Percentiles rank a stretch among this genome's conserved stretches.
phyloP scores from a whole-genome alignment of 1,140 invertebrate genomes.

The Drosophila repletoides region DNA sequence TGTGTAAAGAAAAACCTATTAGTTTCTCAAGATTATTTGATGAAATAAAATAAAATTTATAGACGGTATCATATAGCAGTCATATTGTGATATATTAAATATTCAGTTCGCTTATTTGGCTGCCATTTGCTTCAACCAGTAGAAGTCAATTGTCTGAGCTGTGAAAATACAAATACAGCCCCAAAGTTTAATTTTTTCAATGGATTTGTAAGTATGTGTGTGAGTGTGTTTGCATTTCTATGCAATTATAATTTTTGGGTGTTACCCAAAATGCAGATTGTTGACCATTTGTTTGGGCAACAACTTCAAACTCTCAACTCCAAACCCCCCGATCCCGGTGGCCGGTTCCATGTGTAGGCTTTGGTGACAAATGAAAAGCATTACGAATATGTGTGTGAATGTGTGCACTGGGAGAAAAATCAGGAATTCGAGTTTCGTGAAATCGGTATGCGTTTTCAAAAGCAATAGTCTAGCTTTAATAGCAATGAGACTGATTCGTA shows the following conservation, averaged over 20 bases:
- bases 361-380: conserved; percentile 60
- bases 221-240: conserved; percentile 30
- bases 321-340: neutral
- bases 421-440: no score
- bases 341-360: conserved; percentile 33
- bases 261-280: conserved; percentile 55
- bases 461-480: no score
- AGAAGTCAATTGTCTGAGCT: conserved; percentile 17
- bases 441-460: no score
- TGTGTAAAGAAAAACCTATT: no score
- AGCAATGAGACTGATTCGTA: no score
- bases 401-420: no score
- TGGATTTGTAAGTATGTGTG: neutral
- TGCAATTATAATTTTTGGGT: conserved; percentile 58
- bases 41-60: no score
- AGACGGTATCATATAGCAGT: no score
- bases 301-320: conserved; percentile 13
- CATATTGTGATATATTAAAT: no score
- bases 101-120: no score
- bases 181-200: conserved; percentile 17
- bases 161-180: conserved; percentile 2
- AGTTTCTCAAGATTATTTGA: no score
- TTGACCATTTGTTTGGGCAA: conserved; percentile 56
- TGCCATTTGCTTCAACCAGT: neutral
- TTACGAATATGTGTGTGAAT: no score